Percentiles rank a stretch among this genome's conserved stretches.
These are phyloP conservation scores for Lithobates sylvaticus DNA, from an alignment of 2,797 vertebrate genomes.

Conservation along the genomic window DNA sequence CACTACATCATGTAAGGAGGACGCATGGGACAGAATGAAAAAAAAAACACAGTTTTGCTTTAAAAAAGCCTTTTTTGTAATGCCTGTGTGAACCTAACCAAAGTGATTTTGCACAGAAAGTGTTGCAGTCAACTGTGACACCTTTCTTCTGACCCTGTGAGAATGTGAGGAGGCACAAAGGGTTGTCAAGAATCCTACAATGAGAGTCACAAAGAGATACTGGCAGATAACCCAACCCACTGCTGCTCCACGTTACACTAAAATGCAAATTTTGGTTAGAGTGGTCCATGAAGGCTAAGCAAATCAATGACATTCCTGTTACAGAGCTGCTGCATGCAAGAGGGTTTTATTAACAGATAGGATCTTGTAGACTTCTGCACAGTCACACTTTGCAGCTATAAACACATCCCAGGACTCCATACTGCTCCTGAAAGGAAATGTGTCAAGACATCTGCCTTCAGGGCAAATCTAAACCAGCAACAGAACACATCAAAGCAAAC, in stretches of 20 bases:
- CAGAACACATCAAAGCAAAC: conserved; percentile 51
- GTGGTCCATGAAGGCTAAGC: background rate
- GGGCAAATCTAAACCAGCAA: conserved; percentile 37
- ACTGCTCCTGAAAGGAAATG: background rate
- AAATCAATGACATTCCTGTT: background rate
- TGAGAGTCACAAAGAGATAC: too few relatives aligned
- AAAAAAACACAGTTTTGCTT: too few relatives aligned
- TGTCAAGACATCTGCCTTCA: conserved; percentile 28
- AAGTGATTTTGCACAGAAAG: too few relatives aligned
- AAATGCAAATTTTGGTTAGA: background rate
- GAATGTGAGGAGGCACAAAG: too few relatives aligned
- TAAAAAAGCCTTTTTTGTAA: too few relatives aligned
- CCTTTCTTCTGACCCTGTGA: too few relatives aligned
- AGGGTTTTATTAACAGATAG: background rate
- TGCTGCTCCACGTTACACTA: background rate
- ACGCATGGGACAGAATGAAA: too few relatives aligned
- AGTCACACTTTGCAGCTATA: conserved; percentile 22
- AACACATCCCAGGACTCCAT: background rate
- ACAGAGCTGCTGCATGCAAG: background rate
- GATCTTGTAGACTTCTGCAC: conserved; percentile 2
- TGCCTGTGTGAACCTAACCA: too few relatives aligned
- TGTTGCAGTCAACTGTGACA: too few relatives aligned
- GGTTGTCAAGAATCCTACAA: too few relatives aligned
- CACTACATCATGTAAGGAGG: too few relatives aligned
- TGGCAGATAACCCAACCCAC: too few relatives aligned